Base-by-base conservation (phyloP, 2,113 vertebrate genomes). In the Stictonetta naevosa region DNA sequence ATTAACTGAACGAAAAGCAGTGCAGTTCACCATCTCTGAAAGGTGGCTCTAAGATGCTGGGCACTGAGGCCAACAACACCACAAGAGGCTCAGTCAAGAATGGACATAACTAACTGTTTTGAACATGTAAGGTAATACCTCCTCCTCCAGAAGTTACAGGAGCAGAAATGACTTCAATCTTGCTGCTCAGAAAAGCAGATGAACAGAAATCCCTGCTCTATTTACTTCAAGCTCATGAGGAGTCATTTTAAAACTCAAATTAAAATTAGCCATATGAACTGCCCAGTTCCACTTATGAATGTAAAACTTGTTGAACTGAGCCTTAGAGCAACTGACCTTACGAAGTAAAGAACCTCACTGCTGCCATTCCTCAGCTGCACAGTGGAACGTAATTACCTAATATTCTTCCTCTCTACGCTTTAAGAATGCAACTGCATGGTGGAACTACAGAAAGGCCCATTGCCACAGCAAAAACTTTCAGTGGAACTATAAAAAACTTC, bases 41-140 rank as follows among this genome's bases (percentile, higher is more conserved):
- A 44, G 16, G 31, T 36, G 34, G 38, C 40, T 28, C 33, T 77
- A 64, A 68, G 34, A 21, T 63, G 48, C 53, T 63, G 48, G 66
- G 40, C 33, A 25, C 48, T 5, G 18, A 86, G 33, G 34, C 33
- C 59, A 68, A 52, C 58, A 60, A 11, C 7, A 44, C 8, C 55
- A 46, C 42, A 48, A 46, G 14, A 68, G 10, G 11, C 4, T 72
- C 38, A 21, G 44, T 31, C 14, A 71, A 88, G 58, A 73, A 85
- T 0, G 13, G 36, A 71, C 25, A 3, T 34, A 82, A 21, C 2
- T 22, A 46, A 72, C 6, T 46, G 21, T 11, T 52, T 4, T 34
- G 19, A 42, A 48, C 13, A 72, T 0, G 0, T 29, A 10, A 22
- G 21, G 36, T 3, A 82, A 36, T 4, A 82, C 6, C 3, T 11